A percentile compares a stretch with the other conserved stretches of the same genome.
phyloP scores from a whole-genome alignment of 30 jellyfish, hydroid and myxozoan genomes.

The Chironex yamaguchii region DNA sequence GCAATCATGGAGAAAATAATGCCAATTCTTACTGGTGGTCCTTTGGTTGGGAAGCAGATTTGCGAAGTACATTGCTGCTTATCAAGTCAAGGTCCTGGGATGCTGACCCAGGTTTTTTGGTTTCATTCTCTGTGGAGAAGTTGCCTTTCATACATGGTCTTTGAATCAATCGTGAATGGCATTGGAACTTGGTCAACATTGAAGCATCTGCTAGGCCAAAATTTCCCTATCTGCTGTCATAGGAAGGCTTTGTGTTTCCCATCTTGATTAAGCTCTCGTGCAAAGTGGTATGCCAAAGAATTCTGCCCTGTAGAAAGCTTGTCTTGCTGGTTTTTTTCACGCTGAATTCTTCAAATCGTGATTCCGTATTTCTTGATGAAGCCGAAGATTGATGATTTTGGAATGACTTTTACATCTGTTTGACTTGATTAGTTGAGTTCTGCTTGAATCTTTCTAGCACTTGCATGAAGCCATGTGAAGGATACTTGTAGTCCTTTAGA shows the following conservation, averaged over 20 bases:
- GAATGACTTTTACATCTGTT: slow-evolving; percentile 28
- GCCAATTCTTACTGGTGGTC: slow-evolving; percentile 19
- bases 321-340: neutral
- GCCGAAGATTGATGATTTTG: slow-evolving; percentile 17
- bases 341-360: neutral
- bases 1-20: no score
- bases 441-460: slow-evolving; percentile 24
- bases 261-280: slow-evolving; percentile 35
- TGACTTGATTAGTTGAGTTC: slow-evolving; percentile 26
- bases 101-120: slow-evolving; percentile 22
- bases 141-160: slow-evolving; percentile 13
- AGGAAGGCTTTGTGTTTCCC: neutral
- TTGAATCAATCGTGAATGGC: slow-evolving; percentile 26
- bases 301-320: neutral
- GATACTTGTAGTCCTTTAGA: slow-evolving; percentile 41
- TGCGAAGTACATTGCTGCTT: slow-evolving; percentile 67
- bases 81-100: slow-evolving; percentile 57
- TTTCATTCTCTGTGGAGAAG: neutral
- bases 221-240: neutral
- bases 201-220: neutral
- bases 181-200: slow-evolving; percentile 49
- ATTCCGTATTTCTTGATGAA: slow-evolving; percentile 4
- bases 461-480: slow-evolving; percentile 24
- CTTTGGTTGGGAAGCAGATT: slow-evolving; percentile 39
- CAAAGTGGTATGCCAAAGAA: no score